Base-by-base conservation (phyloP, 2,113 vertebrate genomes). In the Oreochromis aureus region DNA sequence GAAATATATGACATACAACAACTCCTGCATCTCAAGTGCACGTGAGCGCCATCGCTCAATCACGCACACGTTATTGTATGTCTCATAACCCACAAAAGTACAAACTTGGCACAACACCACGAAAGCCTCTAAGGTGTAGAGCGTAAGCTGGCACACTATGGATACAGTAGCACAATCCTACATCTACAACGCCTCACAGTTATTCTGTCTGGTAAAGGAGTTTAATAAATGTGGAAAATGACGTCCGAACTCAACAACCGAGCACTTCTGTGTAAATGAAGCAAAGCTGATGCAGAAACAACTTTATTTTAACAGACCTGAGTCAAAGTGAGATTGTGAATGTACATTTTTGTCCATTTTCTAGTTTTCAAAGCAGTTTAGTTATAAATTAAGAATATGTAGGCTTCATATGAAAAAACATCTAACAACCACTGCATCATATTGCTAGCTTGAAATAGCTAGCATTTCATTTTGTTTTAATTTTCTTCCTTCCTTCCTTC, bases 81-180 rank as follows among this genome's bases (percentile, higher is more conserved):
- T 94, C 87, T 94, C 71, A 78, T 82, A 82, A 89, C 90, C 91
- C 88, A 78, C 73, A 53, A 90, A 87, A 86, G 76, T 87, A 93
- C 87, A 83, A 87, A 95, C 94, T 95, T 96, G 95, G 95, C 96
- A 96, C 95, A 54, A 95, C 94, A 93, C 88, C 86, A 95, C 95
- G 89, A 95, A 94, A 96, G 94, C 95, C 95, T 93, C 88, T 78
- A 91, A 87, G 87, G 92, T 92, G 90, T 81, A 63, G 69, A 87
- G 91, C 56, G 86, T 80, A 87, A 93, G 89, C 91, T 80, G 91
- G 93, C 92, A 93, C 94, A 91, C 88, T 80, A 93, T 91, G 89
- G 89, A 86, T 79, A 94, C 93, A 90, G 86, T 46, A 93, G 84
- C 93, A 94, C 91, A 87, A 93, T 91, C 90, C 82, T 66, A 92